Evolutionary conservation across 1,140 invertebrate species (phyloP).

Genomic region (Brachionus rotundiformis): DNA sequence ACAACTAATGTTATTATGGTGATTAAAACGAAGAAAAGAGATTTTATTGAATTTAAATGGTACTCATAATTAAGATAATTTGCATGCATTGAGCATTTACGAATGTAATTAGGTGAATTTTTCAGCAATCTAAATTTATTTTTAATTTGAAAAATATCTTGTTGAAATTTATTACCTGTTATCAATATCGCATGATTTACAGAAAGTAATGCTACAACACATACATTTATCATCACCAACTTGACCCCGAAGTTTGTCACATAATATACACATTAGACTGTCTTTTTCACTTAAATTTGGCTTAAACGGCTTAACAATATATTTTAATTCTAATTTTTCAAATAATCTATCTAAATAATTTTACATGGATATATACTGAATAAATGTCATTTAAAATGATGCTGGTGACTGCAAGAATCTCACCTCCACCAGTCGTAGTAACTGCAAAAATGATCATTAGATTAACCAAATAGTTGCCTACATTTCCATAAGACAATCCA

Average conservation of each 20-base stretch:
- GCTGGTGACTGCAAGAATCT: slow-evolving; percentile 64
- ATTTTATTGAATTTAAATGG: slow-evolving; percentile 58
- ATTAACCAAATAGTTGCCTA: slow-evolving; percentile 59
- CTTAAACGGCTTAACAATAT: slow-evolving; percentile 54
- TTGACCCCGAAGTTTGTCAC: slow-evolving; percentile 59
- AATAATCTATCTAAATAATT: slow-evolving; percentile 30
- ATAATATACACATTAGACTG: slow-evolving; percentile 63
- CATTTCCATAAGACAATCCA: slow-evolving; percentile 58
- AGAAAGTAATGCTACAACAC: slow-evolving; percentile 62
- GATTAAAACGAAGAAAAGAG: slow-evolving; percentile 62
- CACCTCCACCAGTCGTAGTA: slow-evolving; percentile 63
- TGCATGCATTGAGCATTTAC: slow-evolving; percentile 60
- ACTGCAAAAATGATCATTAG: slow-evolving; percentile 63
- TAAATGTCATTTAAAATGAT: slow-evolving; percentile 65
- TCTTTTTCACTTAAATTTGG: slow-evolving; percentile 60
- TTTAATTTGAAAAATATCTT: not conserved
- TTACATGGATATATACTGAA: slow-evolving; percentile 61
- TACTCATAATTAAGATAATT: slow-evolving; percentile 61
- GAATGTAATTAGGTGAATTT: slow-evolving; percentile 58
- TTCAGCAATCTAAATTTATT: slow-evolving; percentile 52
- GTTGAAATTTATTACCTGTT: slow-evolving; percentile 58
- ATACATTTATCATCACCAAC: slow-evolving; percentile 59
- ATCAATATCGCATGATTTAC: slow-evolving; percentile 58
- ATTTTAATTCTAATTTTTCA: not conserved
- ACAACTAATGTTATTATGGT: slow-evolving; percentile 61